Evolutionary conservation across 2,888 invertebrate species (phyloP).

Genomic region (Ptychoptera albimana): DNA sequence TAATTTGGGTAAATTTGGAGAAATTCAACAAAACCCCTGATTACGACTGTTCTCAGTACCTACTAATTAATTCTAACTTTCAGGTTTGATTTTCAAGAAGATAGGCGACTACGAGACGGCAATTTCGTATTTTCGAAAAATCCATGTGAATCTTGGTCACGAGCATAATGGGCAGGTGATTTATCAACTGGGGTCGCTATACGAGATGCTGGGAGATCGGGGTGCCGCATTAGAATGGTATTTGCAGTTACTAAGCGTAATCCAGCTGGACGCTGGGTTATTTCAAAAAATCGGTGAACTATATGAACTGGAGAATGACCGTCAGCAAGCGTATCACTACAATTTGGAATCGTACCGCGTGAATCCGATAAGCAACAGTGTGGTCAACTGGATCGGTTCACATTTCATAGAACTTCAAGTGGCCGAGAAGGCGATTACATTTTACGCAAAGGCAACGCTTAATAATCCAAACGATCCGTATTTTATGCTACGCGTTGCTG

Average conservation of each 20-base stretch:
- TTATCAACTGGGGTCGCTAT: constrained; percentile 62
- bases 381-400: constrained; percentile 78
- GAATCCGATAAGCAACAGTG: constrained; percentile 34
- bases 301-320: constrained; percentile 80
- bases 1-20: constrained; percentile 44
- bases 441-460: constrained; percentile 64
- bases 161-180: constrained; percentile 46
- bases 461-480: constrained; percentile 66
- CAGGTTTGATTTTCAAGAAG: constrained; percentile 49
- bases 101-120: constrained; percentile 56
- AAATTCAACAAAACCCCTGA: too few species aligned
- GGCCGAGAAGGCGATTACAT: constrained; percentile 69
- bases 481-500: constrained; percentile 74
- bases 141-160: constrained; percentile 50
- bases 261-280: constrained; percentile 79
- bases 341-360: constrained; percentile 27
- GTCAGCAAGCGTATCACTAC: constrained; percentile 54
- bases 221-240: constrained; percentile 49
- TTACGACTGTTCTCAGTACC: too few species aligned
- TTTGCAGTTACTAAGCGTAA: constrained; percentile 62
- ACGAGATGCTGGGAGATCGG: constrained; percentile 47
- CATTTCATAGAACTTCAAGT: constrained; percentile 81
- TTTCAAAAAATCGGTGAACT: constrained; percentile 80
- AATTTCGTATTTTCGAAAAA: constrained; percentile 62
- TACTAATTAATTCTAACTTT: too few species aligned